Evolutionary conservation across 2,888 invertebrate genomes (phyloP).

Genomic region (Ormyrus labotus): DNA sequence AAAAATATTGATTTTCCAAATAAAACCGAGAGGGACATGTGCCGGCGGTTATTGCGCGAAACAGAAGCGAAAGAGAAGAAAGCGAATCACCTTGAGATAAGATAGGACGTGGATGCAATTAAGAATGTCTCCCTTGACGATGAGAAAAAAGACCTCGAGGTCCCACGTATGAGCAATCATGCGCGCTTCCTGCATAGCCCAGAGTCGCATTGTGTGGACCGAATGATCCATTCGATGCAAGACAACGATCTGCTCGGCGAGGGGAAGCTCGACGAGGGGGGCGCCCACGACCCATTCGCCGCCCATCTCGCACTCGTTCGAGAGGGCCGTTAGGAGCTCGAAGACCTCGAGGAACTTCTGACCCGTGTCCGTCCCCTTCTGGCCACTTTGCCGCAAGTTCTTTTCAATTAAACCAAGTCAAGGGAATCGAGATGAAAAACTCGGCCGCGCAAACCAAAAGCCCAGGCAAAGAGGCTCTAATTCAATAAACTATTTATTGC

Average conservation of each 20-base stretch:
- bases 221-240: slow-evolving; percentile 87
- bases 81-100: slow-evolving; percentile 68
- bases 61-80: background rate
- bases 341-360: slow-evolving; percentile 82
- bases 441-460: background rate
- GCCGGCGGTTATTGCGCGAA: background rate
- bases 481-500: no score
- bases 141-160: slow-evolving; percentile 83
- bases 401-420: background rate
- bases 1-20: no score
- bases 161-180: slow-evolving; percentile 86
- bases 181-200: slow-evolving; percentile 86
- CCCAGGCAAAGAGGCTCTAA: no score
- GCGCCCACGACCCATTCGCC: slow-evolving; percentile 84
- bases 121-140: slow-evolving; percentile 73
- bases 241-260: slow-evolving; percentile 90
- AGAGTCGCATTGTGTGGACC: slow-evolving; percentile 86
- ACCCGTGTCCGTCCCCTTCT: slow-evolving; percentile 78
- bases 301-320: slow-evolving; percentile 86
- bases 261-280: slow-evolving; percentile 85
- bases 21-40: no score
- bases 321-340: slow-evolving; percentile 83
- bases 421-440: background rate
- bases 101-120: slow-evolving; percentile 72
- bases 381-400: no score